Conservation (phyloP, 2,888 invertebrate genomes). For the Urechis unicinctus region DNA sequence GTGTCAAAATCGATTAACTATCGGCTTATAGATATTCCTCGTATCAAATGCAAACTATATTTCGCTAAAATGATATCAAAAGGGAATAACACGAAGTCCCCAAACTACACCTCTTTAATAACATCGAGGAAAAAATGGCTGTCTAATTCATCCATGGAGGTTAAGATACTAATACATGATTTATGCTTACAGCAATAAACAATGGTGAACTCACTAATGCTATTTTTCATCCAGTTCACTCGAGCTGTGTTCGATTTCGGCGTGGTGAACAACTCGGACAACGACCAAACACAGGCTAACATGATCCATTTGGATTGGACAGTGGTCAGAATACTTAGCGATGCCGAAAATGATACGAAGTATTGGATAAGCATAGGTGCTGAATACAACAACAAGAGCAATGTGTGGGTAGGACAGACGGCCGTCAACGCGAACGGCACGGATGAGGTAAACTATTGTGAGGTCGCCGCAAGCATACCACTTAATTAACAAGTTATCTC, state of each 20-base stretch:
- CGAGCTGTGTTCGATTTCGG: constrained; percentile 37
- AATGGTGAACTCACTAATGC: too few relatives aligned
- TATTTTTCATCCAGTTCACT: constrained; percentile 33
- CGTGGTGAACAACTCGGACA: constrained; percentile 26
- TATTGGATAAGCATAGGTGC: constrained; percentile 48
- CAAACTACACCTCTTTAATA: too few relatives aligned
- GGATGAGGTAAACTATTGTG: constrained; percentile 17
- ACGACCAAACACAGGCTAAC: constrained; percentile 4
- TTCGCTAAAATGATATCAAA: too few relatives aligned
- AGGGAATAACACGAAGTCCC: too few relatives aligned
- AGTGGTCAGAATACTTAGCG: constrained; percentile 32
- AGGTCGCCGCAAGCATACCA: too few relatives aligned
- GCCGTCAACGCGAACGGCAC: constrained; percentile 23
- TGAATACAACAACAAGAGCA: constrained; percentile 36
- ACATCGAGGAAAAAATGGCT: too few relatives aligned
- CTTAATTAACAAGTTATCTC: too few relatives aligned
- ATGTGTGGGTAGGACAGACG: constrained; percentile 46
- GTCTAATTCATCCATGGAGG: too few relatives aligned
- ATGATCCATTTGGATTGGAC: constrained; percentile 33
- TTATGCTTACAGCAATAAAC: background rate
- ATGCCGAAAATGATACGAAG: constrained; percentile 16
- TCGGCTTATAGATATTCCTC: too few relatives aligned
- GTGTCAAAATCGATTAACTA: too few relatives aligned
- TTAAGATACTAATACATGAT: background rate
- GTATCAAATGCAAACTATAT: too few relatives aligned